phyloP scores from a whole-genome alignment of 2,113 vertebrate genomes.

The Chaetodon trifascialis region DNA sequence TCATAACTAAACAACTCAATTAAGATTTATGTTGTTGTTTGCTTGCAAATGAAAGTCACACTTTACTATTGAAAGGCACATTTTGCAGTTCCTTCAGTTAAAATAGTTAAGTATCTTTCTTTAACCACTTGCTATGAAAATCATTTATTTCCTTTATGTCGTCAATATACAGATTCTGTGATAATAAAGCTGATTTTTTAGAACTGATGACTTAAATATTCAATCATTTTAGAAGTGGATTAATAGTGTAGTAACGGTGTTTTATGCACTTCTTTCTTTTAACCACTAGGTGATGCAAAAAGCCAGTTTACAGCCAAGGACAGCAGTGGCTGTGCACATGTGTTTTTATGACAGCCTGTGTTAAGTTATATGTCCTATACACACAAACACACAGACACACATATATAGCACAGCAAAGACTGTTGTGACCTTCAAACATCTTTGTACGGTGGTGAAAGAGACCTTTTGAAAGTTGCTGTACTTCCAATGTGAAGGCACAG shows the following conservation, averaged over 20 bases:
- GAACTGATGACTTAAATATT: neutral
- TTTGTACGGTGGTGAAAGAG: neutral
- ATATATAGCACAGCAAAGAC: neutral
- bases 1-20: neutral
- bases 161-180: neutral
- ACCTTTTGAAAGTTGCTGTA: neutral
- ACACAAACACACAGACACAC: neutral
- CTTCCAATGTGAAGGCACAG: neutral
- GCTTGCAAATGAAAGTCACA: no score
- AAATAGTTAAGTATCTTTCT: neutral
- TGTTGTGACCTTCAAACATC: neutral
- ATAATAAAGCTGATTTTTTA: neutral
- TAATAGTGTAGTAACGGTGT: neutral
- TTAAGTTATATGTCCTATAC: no score
- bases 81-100: neutral
- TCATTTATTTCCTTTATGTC: neutral
- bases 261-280: neutral
- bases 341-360: neutral
- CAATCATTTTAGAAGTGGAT: neutral
- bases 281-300: conserved; percentile 52
- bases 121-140: neutral
- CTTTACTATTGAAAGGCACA: no score
- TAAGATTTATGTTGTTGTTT: neutral
- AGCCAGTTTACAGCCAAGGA: neutral
- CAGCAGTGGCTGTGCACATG: neutral